phyloP scores from a whole-genome alignment of 2,797 vertebrate species.

The Limosa lapponica region DNA sequence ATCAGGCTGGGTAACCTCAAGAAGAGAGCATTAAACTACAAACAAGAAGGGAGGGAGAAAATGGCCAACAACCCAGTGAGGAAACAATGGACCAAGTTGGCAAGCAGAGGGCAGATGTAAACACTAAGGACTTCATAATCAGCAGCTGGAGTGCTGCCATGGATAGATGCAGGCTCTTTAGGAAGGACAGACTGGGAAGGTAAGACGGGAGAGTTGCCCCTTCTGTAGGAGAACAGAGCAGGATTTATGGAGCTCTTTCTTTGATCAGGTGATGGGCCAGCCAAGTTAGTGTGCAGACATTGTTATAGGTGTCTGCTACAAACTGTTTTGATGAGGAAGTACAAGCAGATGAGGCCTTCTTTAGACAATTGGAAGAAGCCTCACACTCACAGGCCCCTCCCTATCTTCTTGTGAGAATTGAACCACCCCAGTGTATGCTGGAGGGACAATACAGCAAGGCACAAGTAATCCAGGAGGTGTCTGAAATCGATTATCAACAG shows the following conservation, averaged over 20 bases:
- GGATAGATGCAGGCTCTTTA: background rate
- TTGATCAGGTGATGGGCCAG: background rate
- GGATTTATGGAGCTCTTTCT: background rate
- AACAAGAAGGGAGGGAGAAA: background rate
- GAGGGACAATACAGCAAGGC: background rate
- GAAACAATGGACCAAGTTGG: background rate
- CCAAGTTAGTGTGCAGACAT: background rate
- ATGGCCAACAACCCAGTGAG: background rate
- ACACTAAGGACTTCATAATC: background rate
- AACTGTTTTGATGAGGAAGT: background rate
- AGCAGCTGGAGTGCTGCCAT: background rate
- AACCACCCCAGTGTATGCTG: rapidly evolving
- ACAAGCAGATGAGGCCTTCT: background rate
- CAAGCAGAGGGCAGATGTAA: background rate
- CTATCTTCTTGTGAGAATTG: background rate
- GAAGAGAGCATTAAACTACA: background rate
- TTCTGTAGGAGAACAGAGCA: background rate
- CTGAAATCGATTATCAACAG: background rate
- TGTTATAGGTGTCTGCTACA: background rate
- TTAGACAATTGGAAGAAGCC: background rate
- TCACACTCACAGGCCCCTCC: rapidly evolving
- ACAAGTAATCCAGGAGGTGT: background rate
- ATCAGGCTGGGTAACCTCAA: background rate
- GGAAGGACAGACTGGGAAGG: background rate
- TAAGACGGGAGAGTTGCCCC: background rate